These are phyloP conservation scores for Antechinus flavipes DNA, from an alignment of 2,113 vertebrate genomes.

Conservation along the genomic window DNA sequence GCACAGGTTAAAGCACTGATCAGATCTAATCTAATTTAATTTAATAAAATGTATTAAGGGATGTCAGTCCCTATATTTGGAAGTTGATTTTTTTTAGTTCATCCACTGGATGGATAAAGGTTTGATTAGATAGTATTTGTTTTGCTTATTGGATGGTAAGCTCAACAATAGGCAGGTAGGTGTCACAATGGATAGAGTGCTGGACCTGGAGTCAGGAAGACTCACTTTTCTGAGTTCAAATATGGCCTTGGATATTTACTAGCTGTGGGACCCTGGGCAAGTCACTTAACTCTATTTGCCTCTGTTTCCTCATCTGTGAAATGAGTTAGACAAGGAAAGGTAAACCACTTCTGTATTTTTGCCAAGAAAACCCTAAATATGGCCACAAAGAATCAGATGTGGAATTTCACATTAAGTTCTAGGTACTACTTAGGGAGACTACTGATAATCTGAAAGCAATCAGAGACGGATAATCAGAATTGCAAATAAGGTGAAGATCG, in stretches of 20 bases:
- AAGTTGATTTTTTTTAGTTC: neutral
- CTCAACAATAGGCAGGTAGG: neutral
- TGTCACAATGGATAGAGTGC: neutral
- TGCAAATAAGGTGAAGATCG: neutral
- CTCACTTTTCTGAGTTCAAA: neutral
- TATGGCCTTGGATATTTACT: neutral
- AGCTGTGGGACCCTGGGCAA: neutral
- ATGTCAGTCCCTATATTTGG: neutral
- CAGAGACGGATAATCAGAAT: neutral
- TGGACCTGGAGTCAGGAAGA: neutral
- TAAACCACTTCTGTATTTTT: neutral
- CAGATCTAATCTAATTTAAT: neutral
- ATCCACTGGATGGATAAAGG: neutral
- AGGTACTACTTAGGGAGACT: neutral
- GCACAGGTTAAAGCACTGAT: neutral
- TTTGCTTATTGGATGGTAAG: neutral
- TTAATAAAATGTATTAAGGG: neutral
- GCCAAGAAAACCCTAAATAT: too few relatives aligned
- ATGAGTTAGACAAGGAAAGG: too few relatives aligned
- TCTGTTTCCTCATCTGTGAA: too few relatives aligned
- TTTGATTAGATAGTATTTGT: neutral
- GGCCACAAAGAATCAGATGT: neutral
- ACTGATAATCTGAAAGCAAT: neutral
- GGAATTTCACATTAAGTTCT: neutral
- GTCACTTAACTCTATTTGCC: neutral